These are phyloP conservation scores for Drosophila murphyi DNA, from an alignment of 1,140 invertebrate species.

Conservation along the genomic window DNA sequence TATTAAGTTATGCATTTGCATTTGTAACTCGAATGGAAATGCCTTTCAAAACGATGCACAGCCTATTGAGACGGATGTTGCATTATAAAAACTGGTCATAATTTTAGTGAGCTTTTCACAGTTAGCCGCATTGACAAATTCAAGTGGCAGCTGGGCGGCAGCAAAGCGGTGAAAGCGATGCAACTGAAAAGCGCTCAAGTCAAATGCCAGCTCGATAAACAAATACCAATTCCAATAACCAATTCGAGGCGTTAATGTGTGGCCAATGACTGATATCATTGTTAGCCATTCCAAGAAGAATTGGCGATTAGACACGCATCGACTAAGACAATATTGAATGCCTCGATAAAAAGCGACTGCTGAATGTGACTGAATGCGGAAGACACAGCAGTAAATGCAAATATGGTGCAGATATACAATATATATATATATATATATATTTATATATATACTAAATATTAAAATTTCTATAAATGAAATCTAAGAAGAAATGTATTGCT, in stretches of 20 bases:
- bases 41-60: conserved; percentile 18
- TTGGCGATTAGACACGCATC: conserved; percentile 64
- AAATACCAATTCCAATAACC: background rate
- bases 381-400: conserved; percentile 43
- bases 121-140: conserved; percentile 46
- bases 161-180: conserved; percentile 67
- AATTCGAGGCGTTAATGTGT: conserved; percentile 4
- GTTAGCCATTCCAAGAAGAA: conserved; percentile 44
- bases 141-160: conserved; percentile 4
- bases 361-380: conserved; percentile 62
- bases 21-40: conserved; percentile 21
- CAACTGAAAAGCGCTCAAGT: background rate
- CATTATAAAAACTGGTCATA: conserved; percentile 47
- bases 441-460: conserved; percentile 26
- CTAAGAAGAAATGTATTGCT: conserved; percentile 65
- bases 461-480: conserved; percentile 75
- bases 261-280: conserved; percentile 18
- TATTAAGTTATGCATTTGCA: conserved; percentile 2
- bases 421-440: conserved; percentile 9
- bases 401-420: conserved; percentile 4
- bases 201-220: background rate
- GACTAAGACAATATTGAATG: conserved; percentile 13
- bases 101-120: conserved; percentile 54
- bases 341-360: conserved; percentile 36
- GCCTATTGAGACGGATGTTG: conserved; percentile 45